Evolutionary conservation across 2,797 vertebrate genomes (phyloP).

Genomic region (Rhynchotus rufescens): DNA sequence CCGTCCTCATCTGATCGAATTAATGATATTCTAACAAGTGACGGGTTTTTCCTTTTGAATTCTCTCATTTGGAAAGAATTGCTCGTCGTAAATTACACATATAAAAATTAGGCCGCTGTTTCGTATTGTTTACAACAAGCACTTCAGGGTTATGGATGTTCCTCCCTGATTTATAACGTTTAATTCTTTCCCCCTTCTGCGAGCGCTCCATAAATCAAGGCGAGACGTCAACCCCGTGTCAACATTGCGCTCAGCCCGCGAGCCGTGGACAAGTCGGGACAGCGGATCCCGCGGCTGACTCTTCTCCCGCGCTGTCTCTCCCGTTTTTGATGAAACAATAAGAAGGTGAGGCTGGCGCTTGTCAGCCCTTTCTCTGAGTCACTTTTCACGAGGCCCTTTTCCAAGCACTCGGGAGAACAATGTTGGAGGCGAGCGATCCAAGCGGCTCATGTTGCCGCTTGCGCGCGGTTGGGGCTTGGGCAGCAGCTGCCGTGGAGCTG

Average conservation of each 20-base stretch:
- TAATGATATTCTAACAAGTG: conserved; percentile 29
- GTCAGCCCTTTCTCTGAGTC: conserved; percentile 81
- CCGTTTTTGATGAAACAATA: conserved; percentile 78
- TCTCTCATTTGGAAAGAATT: conserved; percentile 56
- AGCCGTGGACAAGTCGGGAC: conserved; percentile 78
- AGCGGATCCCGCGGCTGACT: conserved; percentile 53
- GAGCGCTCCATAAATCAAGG: conserved; percentile 72
- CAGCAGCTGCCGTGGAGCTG: conserved; percentile 24
- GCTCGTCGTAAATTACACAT: conserved; percentile 44
- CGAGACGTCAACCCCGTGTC: conserved; percentile 68
- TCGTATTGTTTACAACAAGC: conserved; percentile 52
- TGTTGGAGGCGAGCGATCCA: conserved; percentile 47
- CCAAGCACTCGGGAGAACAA: conserved; percentile 69
- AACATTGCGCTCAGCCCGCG: conserved; percentile 74
- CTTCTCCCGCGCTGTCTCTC: conserved; percentile 56
- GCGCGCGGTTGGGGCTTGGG: conserved; percentile 29
- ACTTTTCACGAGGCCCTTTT: conserved; percentile 75
- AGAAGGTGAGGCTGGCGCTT: conserved; percentile 81
- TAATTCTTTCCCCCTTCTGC: conserved; percentile 20
- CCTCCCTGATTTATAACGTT: conserved; percentile 64
- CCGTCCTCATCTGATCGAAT: conserved; percentile 20
- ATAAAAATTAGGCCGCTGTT: conserved; percentile 45
- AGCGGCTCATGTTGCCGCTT: conserved; percentile 61
- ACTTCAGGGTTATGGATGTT: conserved; percentile 64
- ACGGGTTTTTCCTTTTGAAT: conserved; percentile 20